Base-by-base conservation (phyloP, 1,140 invertebrate genomes). In the Rhagoletis pomonella region DNA sequence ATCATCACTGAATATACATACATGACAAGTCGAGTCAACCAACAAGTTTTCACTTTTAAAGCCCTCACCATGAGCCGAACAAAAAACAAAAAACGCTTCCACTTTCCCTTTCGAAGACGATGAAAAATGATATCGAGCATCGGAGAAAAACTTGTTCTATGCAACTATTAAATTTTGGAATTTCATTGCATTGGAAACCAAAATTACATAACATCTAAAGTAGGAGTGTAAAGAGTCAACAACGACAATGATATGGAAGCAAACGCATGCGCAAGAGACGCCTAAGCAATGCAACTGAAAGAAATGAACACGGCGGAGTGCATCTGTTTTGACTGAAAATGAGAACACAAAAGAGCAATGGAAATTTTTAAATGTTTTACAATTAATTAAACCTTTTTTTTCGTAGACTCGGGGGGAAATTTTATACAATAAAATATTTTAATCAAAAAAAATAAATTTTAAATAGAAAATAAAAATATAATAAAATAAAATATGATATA, bases 151-250 rank as follows among this genome's bases (percentile, higher is more conserved):
- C 67, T 44, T 44, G 44, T 73, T 73, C 67, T 73, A 44, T 73
- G 39, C 67, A 69, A 39, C 67, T 73, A 17, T 10, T 44, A 73
- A 73, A 73, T 42, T 47, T 4, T 73, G 17, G 29, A 14, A 73
- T 44, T 73, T 5, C 4, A 5, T 17, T 47, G 67, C 67, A 73
- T 73, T 73, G 3, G 44, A 17, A 73, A 47, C 42, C 0, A 73
- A 44, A 73, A 47, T 73, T 73, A 73, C 67, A 73, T 73, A 10
- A 73, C 44, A 7, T 4, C 67, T 17, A 5, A 62, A 14, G 60
- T n/a, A 14, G 3, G 67, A 42, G 67, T 73, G 44, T 73, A 73
- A 73, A 73, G 5, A 73, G 67, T 17, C 67, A 47, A 73, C 12
- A 42, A 44, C 39, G 67, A 73, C 67, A 73, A 29, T 47, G 42